A percentile compares a stretch with the other conserved stretches of the same genome.
These are phyloP conservation scores for Enteromius paludinosus DNA, from an alignment of 2,797 vertebrate genomes.

Conservation along the genomic window DNA sequence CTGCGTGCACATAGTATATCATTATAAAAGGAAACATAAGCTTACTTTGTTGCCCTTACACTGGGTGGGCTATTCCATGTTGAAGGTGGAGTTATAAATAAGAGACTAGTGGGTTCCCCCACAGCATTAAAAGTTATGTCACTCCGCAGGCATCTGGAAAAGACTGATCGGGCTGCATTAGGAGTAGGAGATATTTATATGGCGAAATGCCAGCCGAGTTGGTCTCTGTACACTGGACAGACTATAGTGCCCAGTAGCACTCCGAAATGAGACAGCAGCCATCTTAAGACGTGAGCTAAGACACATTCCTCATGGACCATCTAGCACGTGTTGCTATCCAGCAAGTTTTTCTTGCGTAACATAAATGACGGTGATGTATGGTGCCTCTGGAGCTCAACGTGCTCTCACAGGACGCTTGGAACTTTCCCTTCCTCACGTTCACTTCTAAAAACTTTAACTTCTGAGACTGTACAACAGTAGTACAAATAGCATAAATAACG, in stretches of 20 bases:
- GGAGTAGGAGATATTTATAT: background rate
- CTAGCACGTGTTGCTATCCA: constrained; percentile 67
- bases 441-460: constrained; percentile 9
- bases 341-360: constrained; percentile 72
- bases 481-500: background rate
- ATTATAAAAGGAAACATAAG: constrained; percentile 19
- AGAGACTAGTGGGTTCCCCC: background rate
- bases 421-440: constrained; percentile 4
- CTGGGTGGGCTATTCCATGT: background rate
- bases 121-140: constrained; percentile 10
- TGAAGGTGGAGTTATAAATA: constrained; percentile 30
- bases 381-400: constrained; percentile 31
- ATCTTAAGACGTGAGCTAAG: constrained; percentile 34
- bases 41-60: constrained; percentile 13
- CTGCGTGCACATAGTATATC: constrained; percentile 1
- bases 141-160: background rate
- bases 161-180: background rate
- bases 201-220: background rate
- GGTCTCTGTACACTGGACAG: background rate
- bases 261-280: constrained; percentile 30
- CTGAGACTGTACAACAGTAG: background rate
- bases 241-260: background rate
- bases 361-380: constrained; percentile 20
- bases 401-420: constrained; percentile 23
- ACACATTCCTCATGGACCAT: constrained; percentile 64